Percentiles rank a stretch among this genome's conserved stretches.
Evolutionary conservation across 2,888 invertebrate species (phyloP).

Genomic region (Synanthedon tipuliformis): DNA sequence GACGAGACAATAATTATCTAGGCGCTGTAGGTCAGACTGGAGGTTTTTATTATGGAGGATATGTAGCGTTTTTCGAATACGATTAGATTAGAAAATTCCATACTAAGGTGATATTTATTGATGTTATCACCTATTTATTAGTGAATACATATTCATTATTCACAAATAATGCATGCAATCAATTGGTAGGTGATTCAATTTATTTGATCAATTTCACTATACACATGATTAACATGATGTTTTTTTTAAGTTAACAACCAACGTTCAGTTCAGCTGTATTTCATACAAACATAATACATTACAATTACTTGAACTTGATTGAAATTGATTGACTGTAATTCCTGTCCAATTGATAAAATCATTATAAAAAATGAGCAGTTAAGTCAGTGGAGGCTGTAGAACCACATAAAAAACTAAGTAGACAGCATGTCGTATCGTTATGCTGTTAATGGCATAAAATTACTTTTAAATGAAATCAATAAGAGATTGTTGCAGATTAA

Average conservation of each 20-base stretch:
- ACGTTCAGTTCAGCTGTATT: background rate
- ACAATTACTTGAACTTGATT: background rate
- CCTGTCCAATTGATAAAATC: background rate
- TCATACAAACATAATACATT: background rate
- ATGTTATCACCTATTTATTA: too few relatives aligned
- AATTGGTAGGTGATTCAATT: too few relatives aligned
- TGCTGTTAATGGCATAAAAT: slow-evolving; percentile 36
- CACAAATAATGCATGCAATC: too few relatives aligned
- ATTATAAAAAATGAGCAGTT: background rate
- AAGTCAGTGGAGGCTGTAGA: background rate
- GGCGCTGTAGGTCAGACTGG: too few relatives aligned
- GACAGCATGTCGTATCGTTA: slow-evolving; percentile 16
- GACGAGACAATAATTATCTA: too few relatives aligned
- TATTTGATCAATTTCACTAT: too few relatives aligned
- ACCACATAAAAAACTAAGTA: background rate
- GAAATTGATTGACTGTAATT: background rate
- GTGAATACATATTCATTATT: too few relatives aligned
- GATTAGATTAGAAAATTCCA: too few relatives aligned
- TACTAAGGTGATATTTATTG: too few relatives aligned
- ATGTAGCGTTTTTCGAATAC: too few relatives aligned
- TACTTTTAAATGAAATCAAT: slow-evolving; percentile 31
- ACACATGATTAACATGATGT: too few relatives aligned
- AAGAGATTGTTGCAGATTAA: background rate
- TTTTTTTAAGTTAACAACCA: background rate
- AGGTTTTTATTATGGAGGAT: too few relatives aligned